phyloP scores from a whole-genome alignment of 2,113 vertebrate species.

The Poeciliopsis retropinna region DNA sequence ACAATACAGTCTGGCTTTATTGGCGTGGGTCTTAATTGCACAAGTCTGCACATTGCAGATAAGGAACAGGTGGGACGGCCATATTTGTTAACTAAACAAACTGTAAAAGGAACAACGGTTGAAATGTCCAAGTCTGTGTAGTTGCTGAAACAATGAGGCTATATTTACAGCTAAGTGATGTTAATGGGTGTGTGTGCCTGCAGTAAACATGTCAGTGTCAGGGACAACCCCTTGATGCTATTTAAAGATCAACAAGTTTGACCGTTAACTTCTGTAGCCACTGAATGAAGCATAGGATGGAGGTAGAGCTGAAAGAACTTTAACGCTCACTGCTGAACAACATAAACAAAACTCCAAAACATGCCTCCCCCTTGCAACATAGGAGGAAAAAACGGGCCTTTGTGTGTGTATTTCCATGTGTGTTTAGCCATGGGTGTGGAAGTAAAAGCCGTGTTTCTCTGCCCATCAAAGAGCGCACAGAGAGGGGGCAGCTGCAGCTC shows the following conservation, averaged over 20 bases:
- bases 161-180: constrained; percentile 23
- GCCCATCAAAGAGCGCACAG: constrained; percentile 77
- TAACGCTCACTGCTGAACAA: not conserved
- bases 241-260: constrained; percentile 32
- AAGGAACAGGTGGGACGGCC: constrained; percentile 74
- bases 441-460: constrained; percentile 59
- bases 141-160: constrained; percentile 70
- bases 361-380: constrained; percentile 27
- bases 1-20: not conserved
- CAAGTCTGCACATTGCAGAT: constrained; percentile 34
- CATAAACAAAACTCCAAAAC: constrained; percentile 35
- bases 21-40: not conserved
- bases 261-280: constrained; percentile 35
- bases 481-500: constrained; percentile 79
- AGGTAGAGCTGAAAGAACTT: not conserved
- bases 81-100: constrained; percentile 65
- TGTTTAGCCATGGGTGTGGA: constrained; percentile 33
- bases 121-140: constrained; percentile 50
- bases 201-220: constrained; percentile 16
- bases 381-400: constrained; percentile 44
- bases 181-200: constrained; percentile 30
- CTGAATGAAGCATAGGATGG: not conserved
- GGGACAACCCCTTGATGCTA: constrained; percentile 16
- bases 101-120: constrained; percentile 57
- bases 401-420: constrained; percentile 43